phyloP scores from a whole-genome alignment of 2,888 invertebrate genomes.

The Apotomis turbidana region DNA sequence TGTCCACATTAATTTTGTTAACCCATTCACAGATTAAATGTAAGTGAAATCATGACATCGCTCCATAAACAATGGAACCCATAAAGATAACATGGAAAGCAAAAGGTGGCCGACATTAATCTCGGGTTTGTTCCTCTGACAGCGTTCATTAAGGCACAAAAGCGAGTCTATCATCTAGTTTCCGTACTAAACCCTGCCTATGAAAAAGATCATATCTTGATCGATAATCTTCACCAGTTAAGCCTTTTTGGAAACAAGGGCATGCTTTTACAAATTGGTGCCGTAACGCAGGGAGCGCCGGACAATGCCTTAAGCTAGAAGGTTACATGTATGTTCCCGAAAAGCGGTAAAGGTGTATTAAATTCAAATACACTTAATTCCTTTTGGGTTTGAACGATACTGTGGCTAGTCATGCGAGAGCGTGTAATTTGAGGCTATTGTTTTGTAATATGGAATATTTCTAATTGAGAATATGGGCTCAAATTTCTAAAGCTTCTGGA shows the following conservation, averaged over 20 bases:
- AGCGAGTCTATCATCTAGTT: conserved; percentile 75
- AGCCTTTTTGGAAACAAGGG: background rate
- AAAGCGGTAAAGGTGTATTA: background rate
- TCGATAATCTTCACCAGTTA: background rate
- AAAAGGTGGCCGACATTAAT: conserved; percentile 72
- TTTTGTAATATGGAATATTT: background rate
- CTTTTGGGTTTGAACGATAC: background rate
- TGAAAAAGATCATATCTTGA: background rate
- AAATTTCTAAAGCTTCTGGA: no score
- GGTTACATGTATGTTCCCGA: background rate
- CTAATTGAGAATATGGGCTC: background rate
- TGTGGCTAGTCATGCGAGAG: background rate
- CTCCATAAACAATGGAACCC: conserved; percentile 67
- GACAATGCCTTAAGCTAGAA: conserved; percentile 53
- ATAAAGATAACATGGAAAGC: conserved; percentile 70
- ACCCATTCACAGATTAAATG: conserved; percentile 10
- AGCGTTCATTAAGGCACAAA: conserved; percentile 78
- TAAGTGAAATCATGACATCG: conserved; percentile 60
- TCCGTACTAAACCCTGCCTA: conserved; percentile 50
- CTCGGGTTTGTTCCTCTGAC: conserved; percentile 74
- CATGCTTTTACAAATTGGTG: conserved; percentile 72
- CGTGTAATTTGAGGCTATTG: background rate
- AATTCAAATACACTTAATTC: background rate
- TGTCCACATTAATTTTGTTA: no score
- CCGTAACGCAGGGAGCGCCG: conserved; percentile 61